These are phyloP conservation scores for Phrynosoma platyrhinos DNA, from an alignment of 2,113 vertebrate genomes.

Conservation along the genomic window DNA sequence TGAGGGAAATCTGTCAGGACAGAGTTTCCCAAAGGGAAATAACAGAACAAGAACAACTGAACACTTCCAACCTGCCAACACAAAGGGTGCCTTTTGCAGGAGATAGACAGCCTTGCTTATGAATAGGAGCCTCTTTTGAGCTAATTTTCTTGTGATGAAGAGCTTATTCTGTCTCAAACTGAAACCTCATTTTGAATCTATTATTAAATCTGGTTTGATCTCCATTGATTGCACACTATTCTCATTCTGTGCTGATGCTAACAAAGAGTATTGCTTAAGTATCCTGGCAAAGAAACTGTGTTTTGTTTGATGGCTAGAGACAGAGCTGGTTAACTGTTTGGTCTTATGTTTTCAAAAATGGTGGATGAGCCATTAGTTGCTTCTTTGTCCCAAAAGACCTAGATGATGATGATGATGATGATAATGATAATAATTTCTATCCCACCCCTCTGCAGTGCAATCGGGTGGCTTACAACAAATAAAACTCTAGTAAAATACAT, in stretches of 20 bases:
- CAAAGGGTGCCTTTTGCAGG: constrained; percentile 3
- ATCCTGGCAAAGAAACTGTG: background rate
- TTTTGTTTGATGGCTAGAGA: background rate
- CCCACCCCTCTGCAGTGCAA: too few relatives aligned
- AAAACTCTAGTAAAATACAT: too few relatives aligned
- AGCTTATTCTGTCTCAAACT: background rate
- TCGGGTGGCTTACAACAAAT: too few relatives aligned
- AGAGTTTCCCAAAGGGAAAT: background rate
- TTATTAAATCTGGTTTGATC: background rate
- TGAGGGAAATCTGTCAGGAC: background rate
- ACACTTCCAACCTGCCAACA: background rate
- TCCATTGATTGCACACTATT: background rate
- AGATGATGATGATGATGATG: background rate
- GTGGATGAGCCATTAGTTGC: background rate
- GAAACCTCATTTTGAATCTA: constrained; percentile 1
- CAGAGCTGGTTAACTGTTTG: background rate
- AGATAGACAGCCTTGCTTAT: background rate
- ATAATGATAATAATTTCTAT: too few relatives aligned
- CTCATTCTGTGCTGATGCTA: background rate
- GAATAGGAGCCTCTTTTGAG: background rate
- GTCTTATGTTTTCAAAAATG: background rate
- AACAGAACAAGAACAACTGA: constrained; percentile 13
- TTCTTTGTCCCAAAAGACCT: background rate
- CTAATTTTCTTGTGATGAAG: background rate
- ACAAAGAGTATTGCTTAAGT: background rate